A percentile compares a stretch with the other conserved stretches of the same genome.
These are phyloP conservation scores for Bryconaethiops microstoma DNA, from an alignment of 2,797 vertebrate species.

Conservation along the genomic window DNA sequence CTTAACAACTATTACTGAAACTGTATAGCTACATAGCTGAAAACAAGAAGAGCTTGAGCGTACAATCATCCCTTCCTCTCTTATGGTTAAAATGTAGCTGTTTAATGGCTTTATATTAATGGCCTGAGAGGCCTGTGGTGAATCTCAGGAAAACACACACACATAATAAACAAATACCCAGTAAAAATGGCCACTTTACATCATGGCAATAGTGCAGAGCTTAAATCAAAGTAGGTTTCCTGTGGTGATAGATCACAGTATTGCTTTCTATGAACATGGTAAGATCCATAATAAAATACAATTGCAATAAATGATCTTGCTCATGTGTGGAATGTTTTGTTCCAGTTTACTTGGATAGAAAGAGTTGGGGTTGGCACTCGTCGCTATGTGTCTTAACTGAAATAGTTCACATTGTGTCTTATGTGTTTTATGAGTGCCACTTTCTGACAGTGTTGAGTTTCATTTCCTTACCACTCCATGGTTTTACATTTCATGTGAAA, in stretches of 20 bases:
- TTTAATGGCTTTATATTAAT: slow-evolving; percentile 15
- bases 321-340: slow-evolving; percentile 13
- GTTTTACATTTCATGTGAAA: neutral
- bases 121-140: slow-evolving; percentile 16
- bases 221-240: slow-evolving; percentile 20
- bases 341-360: neutral
- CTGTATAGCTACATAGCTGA: slow-evolving; percentile 2
- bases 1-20: neutral
- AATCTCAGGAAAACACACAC: neutral
- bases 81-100: slow-evolving; percentile 24
- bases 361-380: neutral
- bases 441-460: slow-evolving; percentile 7
- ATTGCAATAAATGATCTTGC: slow-evolving; percentile 7
- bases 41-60: neutral
- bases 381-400: neutral
- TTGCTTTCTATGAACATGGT: neutral
- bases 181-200: slow-evolving; percentile 13
- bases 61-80: neutral
- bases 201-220: neutral
- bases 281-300: neutral
- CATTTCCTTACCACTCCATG: neutral
- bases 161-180: neutral
- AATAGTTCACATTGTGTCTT: neutral
- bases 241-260: neutral
- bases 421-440: slow-evolving; percentile 2